A percentile compares a stretch with the other conserved stretches of the same genome.
Conservation (phyloP, 2,888 invertebrate genomes). For the Sesia bembeciformis region DNA sequence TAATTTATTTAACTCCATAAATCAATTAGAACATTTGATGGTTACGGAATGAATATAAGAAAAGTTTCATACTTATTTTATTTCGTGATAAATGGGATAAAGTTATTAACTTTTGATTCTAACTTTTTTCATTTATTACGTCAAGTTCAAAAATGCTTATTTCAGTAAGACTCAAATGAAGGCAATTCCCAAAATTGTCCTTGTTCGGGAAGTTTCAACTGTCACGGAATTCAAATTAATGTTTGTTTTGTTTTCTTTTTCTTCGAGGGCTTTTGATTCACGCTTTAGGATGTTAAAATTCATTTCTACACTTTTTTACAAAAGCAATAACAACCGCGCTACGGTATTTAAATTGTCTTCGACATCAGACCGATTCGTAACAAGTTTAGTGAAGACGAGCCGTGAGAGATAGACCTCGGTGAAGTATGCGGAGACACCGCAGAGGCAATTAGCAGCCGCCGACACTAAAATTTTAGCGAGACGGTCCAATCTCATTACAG, state of each 20-base stretch:
- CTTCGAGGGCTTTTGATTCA: constrained; percentile 51
- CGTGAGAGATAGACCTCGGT: background rate
- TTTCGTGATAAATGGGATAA: constrained; percentile 70
- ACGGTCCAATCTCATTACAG: constrained; percentile 71
- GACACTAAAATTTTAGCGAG: constrained; percentile 71
- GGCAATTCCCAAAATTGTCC: constrained; percentile 67
- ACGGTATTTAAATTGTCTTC: too few relatives aligned
- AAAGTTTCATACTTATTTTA: constrained; percentile 43
- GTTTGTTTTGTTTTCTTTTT: constrained; percentile 68
- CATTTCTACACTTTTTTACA: constrained; percentile 16
- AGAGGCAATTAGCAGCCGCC: constrained; percentile 67
- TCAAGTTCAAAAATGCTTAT: constrained; percentile 63
- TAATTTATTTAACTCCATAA: background rate
- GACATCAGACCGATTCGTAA: background rate
- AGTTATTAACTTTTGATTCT: constrained; percentile 67
- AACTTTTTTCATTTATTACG: constrained; percentile 73
- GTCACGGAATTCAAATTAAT: constrained; percentile 70
- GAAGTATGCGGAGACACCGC: constrained; percentile 23
- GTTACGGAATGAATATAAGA: constrained; percentile 28
- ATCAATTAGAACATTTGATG: constrained; percentile 14
- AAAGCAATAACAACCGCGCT: background rate
- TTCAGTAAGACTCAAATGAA: constrained; percentile 60
- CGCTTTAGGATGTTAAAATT: constrained; percentile 40
- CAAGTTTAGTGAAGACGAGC: background rate
- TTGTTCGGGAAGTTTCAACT: constrained; percentile 62